Percentiles rank a stretch among this genome's conserved stretches.
phyloP scores from a whole-genome alignment of 2,888 invertebrate species.

The Pristionchus fissidentatus region DNA sequence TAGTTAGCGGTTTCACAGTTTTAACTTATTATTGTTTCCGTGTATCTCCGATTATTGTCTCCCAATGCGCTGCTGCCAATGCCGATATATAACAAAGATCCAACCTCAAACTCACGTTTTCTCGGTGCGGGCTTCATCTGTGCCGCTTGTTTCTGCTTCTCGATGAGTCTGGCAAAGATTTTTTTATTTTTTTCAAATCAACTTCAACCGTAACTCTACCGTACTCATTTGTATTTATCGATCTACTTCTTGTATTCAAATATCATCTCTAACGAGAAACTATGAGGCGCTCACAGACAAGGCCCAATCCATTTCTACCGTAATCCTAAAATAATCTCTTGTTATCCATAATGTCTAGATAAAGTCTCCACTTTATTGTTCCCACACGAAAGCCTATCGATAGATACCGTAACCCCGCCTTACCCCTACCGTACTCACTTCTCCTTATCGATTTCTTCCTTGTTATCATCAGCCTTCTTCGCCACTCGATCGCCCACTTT shows the following conservation, averaged over 20 bases:
- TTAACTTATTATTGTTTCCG: too few relatives aligned
- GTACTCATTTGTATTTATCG: background rate
- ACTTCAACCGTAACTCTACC: background rate
- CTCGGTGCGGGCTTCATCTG: conserved; percentile 40
- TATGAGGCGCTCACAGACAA: too few relatives aligned
- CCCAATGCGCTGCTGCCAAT: too few relatives aligned
- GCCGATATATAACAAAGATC: background rate
- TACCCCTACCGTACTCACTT: background rate
- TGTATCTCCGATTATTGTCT: too few relatives aligned
- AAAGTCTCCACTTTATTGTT: background rate
- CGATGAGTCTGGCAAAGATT: conserved; percentile 11
- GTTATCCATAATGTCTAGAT: too few relatives aligned
- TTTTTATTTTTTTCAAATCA: too few relatives aligned
- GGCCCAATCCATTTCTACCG: background rate
- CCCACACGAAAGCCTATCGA: background rate
- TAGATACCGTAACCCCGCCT: background rate
- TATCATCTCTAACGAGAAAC: too few relatives aligned
- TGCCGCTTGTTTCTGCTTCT: background rate
- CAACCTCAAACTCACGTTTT: conserved; percentile 24
- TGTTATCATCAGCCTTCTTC: conserved; percentile 7
- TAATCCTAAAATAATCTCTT: background rate
- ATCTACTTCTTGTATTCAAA: too few relatives aligned
- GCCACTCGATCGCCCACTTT: background rate
- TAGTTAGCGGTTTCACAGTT: too few relatives aligned
- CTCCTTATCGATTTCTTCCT: background rate